phyloP scores from a whole-genome alignment of 2,888 invertebrate genomes.

The Sinohyriopsis cumingii region DNA sequence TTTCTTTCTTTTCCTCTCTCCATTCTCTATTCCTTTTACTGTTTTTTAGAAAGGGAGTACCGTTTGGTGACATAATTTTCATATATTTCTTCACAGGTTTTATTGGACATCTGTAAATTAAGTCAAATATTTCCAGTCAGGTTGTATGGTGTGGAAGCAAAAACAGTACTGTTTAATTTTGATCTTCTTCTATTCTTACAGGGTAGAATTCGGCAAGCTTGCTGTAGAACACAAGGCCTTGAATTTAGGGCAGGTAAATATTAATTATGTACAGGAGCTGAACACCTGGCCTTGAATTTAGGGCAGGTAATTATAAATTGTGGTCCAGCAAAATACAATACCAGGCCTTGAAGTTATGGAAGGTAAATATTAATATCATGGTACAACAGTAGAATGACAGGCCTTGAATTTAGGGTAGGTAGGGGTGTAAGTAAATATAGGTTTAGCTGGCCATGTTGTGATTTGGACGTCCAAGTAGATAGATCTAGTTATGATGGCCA shows the following conservation, averaged over 20 bases:
- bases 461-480: too few relatives aligned
- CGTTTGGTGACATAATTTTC: too few relatives aligned
- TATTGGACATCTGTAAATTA: too few relatives aligned
- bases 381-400: slow-evolving; percentile 81
- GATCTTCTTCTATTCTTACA: slow-evolving; percentile 66
- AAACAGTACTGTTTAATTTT: too few relatives aligned
- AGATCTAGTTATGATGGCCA: too few relatives aligned
- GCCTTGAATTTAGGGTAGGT: slow-evolving; percentile 89
- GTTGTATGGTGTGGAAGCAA: too few relatives aligned
- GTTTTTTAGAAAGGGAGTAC: too few relatives aligned
- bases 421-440: too few relatives aligned
- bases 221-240: slow-evolving; percentile 88
- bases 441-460: too few relatives aligned
- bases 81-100: too few relatives aligned
- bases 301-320: slow-evolving; percentile 76
- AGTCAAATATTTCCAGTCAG: neutral
- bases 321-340: slow-evolving; percentile 78
- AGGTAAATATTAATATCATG: slow-evolving; percentile 10
- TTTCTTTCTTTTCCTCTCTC: too few relatives aligned
- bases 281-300: slow-evolving; percentile 91
- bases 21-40: too few relatives aligned
- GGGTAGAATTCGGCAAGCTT: slow-evolving; percentile 93
- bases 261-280: slow-evolving; percentile 74
- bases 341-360: slow-evolving; percentile 95
- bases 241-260: slow-evolving; percentile 83